Evolutionary conservation across 2,797 vertebrate species (phyloP), one percentile per base, ranked within the genome.

Genomic region (Pseudochromis fuscus): DNA sequence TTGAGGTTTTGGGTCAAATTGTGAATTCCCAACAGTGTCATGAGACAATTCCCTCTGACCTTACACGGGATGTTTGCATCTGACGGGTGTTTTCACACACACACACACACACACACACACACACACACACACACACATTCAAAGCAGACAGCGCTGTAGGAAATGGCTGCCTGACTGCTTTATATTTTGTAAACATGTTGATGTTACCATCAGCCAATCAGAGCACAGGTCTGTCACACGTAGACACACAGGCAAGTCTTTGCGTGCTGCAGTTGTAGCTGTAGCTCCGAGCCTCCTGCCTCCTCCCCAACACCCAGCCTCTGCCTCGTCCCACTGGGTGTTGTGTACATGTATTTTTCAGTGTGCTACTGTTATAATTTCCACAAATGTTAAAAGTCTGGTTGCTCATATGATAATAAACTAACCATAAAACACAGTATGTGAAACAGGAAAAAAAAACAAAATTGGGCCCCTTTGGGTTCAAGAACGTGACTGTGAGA

Each of bases 101-200:
- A 42, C 46, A 11, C 55, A 23, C 46, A 12, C 75, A 23, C 24
- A 5, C 72, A 16, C 67, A 23, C 52, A 37, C 50, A 31, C 18
- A 27, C 62, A n/a, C 52, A 64, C 19, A 28, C 44, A 13, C 28
- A 63, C 51, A 52, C 62, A 65, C 50, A 63, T 10, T 21, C 15
- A 67, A 30, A 64, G 27, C 77, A 87, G 53, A 85, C 83, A 58
- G 25, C 8, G 23, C 31, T 71, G 38, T 70, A 76, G 79, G 76
- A 86, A 73, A 61, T 48, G 50, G 21, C 67, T 74, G 72, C 18
- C 70, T 83, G 75, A 50, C 66, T 78, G 79, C 62, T 33, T 82
- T 77, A 64, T 84, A 69, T 90, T 92, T 92, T 87, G 87, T 88
- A 86, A 91, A 85, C 87, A 85, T 80, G 71, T 84, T 72, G 67